phyloP scores from a whole-genome alignment of 2,113 vertebrate genomes.

The Pimephales promelas region DNA sequence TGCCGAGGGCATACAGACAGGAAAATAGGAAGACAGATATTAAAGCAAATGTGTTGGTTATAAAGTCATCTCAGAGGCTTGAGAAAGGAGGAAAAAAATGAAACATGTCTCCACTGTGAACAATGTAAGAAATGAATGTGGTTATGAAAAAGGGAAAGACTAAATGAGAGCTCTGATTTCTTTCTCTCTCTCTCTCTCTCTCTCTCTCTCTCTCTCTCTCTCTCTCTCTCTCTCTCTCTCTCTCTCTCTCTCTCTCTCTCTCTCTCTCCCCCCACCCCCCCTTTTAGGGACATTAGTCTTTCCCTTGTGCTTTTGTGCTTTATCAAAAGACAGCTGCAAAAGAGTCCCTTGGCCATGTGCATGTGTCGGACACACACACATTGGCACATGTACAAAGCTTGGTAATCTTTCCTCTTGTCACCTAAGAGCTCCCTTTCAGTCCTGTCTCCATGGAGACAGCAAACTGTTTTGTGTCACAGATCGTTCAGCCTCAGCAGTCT shows the following conservation, averaged over 20 bases:
- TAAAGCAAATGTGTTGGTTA: constrained; percentile 1
- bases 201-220: neutral
- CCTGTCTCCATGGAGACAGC: constrained; percentile 33
- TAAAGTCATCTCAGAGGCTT: constrained; percentile 22
- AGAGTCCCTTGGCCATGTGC: constrained; percentile 25
- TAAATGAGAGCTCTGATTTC: neutral
- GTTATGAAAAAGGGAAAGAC: neutral
- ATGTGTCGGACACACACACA: constrained; percentile 9
- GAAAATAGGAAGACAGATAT: constrained; percentile 15
- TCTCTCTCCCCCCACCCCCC: neutral
- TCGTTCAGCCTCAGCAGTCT: constrained; percentile 4
- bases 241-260: neutral
- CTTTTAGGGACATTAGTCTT: constrained; percentile 27
- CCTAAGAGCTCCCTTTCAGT: constrained; percentile 39
- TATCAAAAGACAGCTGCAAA: constrained; percentile 34
- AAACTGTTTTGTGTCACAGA: constrained; percentile 20
- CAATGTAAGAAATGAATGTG: neutral
- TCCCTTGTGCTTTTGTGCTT: constrained; percentile 43
- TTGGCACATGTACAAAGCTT: constrained; percentile 21
- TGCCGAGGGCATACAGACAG: neutral
- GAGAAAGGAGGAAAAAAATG: neutral
- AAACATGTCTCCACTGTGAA: neutral
- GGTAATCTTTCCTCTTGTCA: constrained; percentile 36
- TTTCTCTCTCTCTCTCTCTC: neutral
- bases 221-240: neutral